These are phyloP conservation scores for Sturmia bella DNA, from an alignment of 2,888 invertebrate genomes.

Conservation along the genomic window DNA sequence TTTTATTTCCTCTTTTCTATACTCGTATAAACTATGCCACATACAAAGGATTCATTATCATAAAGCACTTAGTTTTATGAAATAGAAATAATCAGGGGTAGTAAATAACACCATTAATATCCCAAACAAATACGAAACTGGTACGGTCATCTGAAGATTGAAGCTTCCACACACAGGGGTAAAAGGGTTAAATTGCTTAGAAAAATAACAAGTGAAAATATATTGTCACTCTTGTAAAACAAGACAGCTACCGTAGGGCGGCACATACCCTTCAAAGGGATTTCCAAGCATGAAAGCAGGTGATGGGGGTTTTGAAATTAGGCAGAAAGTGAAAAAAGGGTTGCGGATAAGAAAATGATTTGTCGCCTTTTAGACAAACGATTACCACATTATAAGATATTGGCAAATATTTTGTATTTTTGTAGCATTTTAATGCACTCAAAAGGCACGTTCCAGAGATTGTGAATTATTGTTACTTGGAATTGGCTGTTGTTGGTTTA, in stretches of 20 bases:
- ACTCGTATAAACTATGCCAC: background rate
- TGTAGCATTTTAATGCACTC: slow-evolving; percentile 65
- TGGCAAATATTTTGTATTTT: slow-evolving; percentile 60
- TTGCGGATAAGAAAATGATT: slow-evolving; percentile 76
- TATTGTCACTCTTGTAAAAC: slow-evolving; percentile 68
- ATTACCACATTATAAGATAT: slow-evolving; percentile 80
- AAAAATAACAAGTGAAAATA: slow-evolving; percentile 65
- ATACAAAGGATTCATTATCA: slow-evolving; percentile 70
- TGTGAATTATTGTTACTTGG: slow-evolving; percentile 65
- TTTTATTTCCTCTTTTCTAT: slow-evolving; percentile 74
- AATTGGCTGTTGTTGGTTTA: slow-evolving; percentile 41
- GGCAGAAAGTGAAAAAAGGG: slow-evolving; percentile 34
- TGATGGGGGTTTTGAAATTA: background rate
- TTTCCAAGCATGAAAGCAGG: slow-evolving; percentile 33
- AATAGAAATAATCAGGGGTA: slow-evolving; percentile 51
- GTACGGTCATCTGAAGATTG: slow-evolving; percentile 49
- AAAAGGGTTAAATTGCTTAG: slow-evolving; percentile 70
- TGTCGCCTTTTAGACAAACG: slow-evolving; percentile 81
- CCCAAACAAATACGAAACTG: background rate
- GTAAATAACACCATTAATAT: slow-evolving; percentile 11
- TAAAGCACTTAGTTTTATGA: slow-evolving; percentile 68
- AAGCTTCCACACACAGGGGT: background rate
- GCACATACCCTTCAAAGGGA: slow-evolving; percentile 54
- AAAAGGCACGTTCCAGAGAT: slow-evolving; percentile 66
- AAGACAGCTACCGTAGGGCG: slow-evolving; percentile 45